Evolutionary conservation across 2,797 vertebrate genomes (phyloP).

Genomic region (Amblyraja radiata): DNA sequence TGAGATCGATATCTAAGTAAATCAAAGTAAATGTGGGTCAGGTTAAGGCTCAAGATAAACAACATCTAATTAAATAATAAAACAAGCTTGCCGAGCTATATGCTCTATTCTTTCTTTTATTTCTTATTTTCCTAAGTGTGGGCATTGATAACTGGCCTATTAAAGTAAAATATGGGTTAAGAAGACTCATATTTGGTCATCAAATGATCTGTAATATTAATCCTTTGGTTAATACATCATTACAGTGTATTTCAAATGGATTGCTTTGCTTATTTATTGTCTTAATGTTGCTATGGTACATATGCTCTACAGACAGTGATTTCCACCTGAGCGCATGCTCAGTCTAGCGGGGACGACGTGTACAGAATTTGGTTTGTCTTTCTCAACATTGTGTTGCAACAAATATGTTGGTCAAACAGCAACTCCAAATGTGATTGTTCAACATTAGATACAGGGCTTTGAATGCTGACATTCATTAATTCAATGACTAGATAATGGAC

Average conservation of each 20-base stretch:
- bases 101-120: no score
- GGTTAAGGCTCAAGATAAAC: no score
- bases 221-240: background rate
- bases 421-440: background rate
- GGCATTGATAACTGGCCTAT: background rate
- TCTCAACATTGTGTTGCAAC: background rate
- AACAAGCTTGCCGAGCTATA: no score
- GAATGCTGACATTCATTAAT: background rate
- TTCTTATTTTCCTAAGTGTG: background rate
- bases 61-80: no score
- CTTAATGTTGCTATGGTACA: background rate
- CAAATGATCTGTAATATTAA: background rate
- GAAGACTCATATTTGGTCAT: background rate
- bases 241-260: background rate
- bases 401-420: background rate
- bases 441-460: background rate
- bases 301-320: background rate
- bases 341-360: background rate
- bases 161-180: background rate
- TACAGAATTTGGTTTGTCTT: background rate
- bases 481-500: background rate
- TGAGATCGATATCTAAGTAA: no score
- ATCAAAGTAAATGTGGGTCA: no score
- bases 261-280: background rate
- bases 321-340: background rate